These are phyloP conservation scores for Mycalesis mineus DNA, from an alignment of 2,888 invertebrate species.

Conservation along the genomic window DNA sequence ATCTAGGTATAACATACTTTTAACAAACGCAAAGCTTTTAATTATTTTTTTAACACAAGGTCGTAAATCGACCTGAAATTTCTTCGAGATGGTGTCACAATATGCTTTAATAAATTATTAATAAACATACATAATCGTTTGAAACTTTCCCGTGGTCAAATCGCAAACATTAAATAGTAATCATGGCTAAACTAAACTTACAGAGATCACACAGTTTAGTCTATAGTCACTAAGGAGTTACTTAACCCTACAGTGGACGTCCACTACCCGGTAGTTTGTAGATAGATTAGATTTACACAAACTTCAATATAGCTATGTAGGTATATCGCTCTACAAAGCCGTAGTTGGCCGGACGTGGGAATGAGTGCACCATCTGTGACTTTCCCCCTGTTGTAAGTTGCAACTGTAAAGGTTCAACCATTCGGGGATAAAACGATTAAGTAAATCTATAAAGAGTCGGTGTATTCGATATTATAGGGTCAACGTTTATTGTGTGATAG, in stretches of 20 bases:
- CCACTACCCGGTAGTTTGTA: neutral
- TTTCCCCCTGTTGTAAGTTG: neutral
- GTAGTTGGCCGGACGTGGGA: neutral
- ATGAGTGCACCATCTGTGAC: constrained; percentile 10
- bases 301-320: neutral
- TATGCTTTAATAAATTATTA: no score
- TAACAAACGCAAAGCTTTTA: no score
- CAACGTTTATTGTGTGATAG: neutral
- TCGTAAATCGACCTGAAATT: no score
- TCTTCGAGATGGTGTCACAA: no score
- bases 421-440: constrained; percentile 6
- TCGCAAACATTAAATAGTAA: no score
- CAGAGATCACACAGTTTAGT: neutral
- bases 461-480: neutral
- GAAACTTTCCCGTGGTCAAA: no score
- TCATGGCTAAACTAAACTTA: no score
- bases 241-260: neutral
- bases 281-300: neutral
- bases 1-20: no score
- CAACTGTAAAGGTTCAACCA: constrained; percentile 7
- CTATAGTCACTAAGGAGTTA: neutral
- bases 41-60: no score
- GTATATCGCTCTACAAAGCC: neutral
- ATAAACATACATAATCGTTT: no score
- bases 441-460: neutral